Evolutionary conservation across 1,140 invertebrate species (phyloP).

Genomic region (Augochlora pura): DNA sequence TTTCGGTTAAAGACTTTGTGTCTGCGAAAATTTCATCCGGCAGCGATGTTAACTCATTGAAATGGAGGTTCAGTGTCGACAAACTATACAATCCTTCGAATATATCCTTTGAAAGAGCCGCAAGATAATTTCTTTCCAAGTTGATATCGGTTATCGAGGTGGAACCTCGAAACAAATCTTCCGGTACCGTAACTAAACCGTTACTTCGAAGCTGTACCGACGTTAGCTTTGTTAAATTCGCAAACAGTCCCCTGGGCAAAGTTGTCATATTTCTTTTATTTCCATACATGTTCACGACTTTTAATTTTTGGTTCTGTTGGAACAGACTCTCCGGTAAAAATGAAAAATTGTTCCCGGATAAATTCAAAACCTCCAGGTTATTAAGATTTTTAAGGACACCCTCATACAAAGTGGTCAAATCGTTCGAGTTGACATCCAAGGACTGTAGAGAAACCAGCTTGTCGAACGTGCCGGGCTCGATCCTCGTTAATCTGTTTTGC

Average conservation of each 20-base stretch:
- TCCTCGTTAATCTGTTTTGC: conserved; percentile 83
- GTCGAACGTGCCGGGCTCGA: conserved; percentile 82
- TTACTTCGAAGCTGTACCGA: conserved; percentile 79
- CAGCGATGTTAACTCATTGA: conserved; percentile 81
- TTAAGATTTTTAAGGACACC: conserved; percentile 82
- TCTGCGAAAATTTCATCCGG: conserved; percentile 80
- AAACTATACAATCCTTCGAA: conserved; percentile 83
- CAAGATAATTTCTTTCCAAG: conserved; percentile 81
- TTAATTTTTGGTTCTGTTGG: conserved; percentile 79
- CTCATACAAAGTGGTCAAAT: conserved; percentile 81
- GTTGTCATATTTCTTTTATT: conserved; percentile 80
- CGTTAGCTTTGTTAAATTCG: conserved; percentile 80
- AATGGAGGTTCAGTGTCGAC: conserved; percentile 80
- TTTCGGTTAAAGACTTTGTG: conserved; percentile 15
- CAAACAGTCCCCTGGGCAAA: conserved; percentile 82
- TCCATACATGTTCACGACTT: conserved; percentile 79
- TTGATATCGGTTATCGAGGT: conserved; percentile 80
- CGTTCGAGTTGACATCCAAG: conserved; percentile 83
- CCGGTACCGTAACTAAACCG: conserved; percentile 80
- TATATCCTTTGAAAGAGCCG: conserved; percentile 78
- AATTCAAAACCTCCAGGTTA: conserved; percentile 82
- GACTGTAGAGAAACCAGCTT: conserved; percentile 81
- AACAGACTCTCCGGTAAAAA: conserved; percentile 83
- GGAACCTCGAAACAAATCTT: conserved; percentile 82
- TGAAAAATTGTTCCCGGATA: conserved; percentile 83